Base-by-base conservation (phyloP, 2,113 vertebrate genomes). In the Hemiscyllium ocellatum region DNA sequence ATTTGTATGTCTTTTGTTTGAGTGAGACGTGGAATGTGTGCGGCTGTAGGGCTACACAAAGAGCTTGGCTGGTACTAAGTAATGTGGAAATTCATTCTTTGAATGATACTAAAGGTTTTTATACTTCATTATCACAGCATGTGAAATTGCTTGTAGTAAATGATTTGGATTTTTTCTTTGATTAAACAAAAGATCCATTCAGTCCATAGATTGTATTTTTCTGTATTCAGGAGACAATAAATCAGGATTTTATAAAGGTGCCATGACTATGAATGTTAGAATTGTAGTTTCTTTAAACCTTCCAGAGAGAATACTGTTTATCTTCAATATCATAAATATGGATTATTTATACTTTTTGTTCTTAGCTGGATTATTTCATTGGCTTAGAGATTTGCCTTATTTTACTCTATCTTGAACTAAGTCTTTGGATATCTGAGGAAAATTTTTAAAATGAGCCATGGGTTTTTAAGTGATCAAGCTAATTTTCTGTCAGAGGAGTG, bases 91-190 rank as follows among this genome's bases (percentile, higher is more conserved):
- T 98, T 98, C 98, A 98, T 98, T 98, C 98, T 99, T 99, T 99
- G 97, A 97, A 97, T 97, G 96, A 97, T 97, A 97, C 97, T 97
- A 99, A 98, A 99, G 98, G 98, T 99, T 99, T 98, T 99, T 98
- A 98, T 98, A 98, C 98, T 98, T 98, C 98, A 99, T 99, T 99
- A 99, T 99, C 99, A 98, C 99, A 99, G 99, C 99, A 98, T 98
- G 99, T 98, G 98, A 99, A 99, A 99, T 98, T 98, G 99, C 99
- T 98, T 97, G 98, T 97, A 98, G 98, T 98, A 98, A 99, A 98
- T 98, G 98, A 98, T 97, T 98, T 98, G 97, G 98, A 98, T 98
- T 98, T 98, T 97, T 98, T 98, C 97, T 97, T 97, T 96, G 96
- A 97, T 97, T 97, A 98, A 97, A 98, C 98, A 98, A 98, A 98